Percentiles rank a stretch among this genome's conserved stretches.
Evolutionary conservation across 1,140 invertebrate species (phyloP).

Genomic region (Physella acuta): DNA sequence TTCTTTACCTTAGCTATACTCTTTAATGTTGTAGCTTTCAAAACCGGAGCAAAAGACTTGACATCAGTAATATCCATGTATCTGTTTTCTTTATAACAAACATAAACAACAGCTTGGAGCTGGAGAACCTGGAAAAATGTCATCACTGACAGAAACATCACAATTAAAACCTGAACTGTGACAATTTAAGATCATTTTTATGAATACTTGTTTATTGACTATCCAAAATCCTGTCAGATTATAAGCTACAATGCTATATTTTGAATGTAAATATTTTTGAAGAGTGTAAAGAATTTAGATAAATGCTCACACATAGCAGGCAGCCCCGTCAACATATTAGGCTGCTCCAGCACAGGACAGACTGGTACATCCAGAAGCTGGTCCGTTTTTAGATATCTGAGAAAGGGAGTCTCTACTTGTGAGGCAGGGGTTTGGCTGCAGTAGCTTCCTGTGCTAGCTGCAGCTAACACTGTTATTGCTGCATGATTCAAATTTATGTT

Average conservation of each 20-base stretch:
- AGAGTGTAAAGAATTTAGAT: not conserved
- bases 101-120: not conserved
- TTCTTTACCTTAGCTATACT: too few species aligned
- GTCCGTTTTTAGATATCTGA: constrained; percentile 46
- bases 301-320: constrained; percentile 52
- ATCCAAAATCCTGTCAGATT: too few species aligned
- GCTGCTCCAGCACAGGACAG: constrained; percentile 51
- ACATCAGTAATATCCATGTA: not conserved
- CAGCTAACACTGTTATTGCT: constrained; percentile 42
- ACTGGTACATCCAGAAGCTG: constrained; percentile 36
- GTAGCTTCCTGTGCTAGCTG: constrained; percentile 40
- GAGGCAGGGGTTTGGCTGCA: constrained; percentile 45
- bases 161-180: too few species aligned
- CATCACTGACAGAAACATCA: too few species aligned
- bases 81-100: not conserved
- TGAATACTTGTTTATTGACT: too few species aligned
- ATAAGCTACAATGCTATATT: too few species aligned
- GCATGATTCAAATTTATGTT: constrained; percentile 29
- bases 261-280: too few species aligned
- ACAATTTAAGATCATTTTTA: too few species aligned
- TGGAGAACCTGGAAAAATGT: not conserved
- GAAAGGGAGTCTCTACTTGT: constrained; percentile 48
- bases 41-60: not conserved
- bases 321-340: constrained; percentile 52
- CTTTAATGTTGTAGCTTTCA: too few species aligned